Evolutionary conservation across 2,797 vertebrate species (phyloP).

Genomic region (Danio kyathit): DNA sequence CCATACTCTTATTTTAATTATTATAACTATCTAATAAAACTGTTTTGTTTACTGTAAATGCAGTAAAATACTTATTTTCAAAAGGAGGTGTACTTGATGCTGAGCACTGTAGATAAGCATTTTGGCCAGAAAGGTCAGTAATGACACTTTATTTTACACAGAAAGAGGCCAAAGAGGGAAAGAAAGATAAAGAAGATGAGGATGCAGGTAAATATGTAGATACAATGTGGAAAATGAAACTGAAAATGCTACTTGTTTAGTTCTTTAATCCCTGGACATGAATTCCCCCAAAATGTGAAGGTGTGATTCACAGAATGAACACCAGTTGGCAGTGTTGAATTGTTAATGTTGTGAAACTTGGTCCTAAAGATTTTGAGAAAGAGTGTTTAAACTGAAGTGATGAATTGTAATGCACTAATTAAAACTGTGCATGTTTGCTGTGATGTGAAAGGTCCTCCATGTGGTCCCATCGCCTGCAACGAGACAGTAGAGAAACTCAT

Average conservation of each 20-base stretch:
- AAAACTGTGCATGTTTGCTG: neutral
- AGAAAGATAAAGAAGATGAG: constrained; percentile 81
- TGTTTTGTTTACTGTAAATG: no score
- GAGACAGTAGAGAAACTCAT: constrained; percentile 83
- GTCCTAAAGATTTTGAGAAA: neutral
- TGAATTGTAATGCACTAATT: neutral
- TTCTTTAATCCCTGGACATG: neutral
- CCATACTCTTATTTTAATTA: no score
- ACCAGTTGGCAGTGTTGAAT: neutral
- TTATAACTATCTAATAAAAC: no score
- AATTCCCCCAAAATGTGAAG: neutral
- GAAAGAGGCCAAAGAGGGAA: constrained; percentile 77
- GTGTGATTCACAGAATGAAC: constrained; percentile 5
- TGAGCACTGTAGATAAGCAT: neutral
- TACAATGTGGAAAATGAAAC: neutral
- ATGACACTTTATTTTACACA: constrained; percentile 60
- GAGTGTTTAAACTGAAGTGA: neutral
- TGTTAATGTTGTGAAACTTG: neutral
- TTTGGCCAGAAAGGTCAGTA: neutral
- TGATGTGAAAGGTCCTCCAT: constrained; percentile 80
- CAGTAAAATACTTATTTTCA: no score
- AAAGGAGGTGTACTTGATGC: no score
- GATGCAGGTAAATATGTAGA: constrained; percentile 45
- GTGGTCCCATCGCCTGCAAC: constrained; percentile 88
- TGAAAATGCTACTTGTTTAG: constrained; percentile 9